Conservation (phyloP, 2,113 vertebrate species). For the Gavia stellata region DNA sequence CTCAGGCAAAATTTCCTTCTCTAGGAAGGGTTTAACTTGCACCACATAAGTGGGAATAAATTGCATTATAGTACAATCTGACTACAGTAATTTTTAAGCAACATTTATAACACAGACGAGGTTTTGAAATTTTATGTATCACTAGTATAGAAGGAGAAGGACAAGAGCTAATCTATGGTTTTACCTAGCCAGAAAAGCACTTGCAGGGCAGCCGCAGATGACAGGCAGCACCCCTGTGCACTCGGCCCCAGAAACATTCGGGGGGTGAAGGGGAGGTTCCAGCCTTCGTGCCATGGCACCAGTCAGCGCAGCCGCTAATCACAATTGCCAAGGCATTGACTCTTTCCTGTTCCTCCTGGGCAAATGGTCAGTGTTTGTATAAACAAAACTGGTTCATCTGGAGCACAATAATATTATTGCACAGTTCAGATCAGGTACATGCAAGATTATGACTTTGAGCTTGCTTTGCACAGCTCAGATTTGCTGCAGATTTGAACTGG, state of each 20-base stretch:
- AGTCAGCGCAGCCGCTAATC: too few relatives aligned
- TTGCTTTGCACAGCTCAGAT: not conserved
- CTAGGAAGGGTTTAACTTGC: not conserved
- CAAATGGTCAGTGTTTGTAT: not conserved
- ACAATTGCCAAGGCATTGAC: not conserved
- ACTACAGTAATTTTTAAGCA: not conserved
- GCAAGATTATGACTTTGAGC: not conserved
- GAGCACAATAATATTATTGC: not conserved
- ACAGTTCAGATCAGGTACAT: not conserved
- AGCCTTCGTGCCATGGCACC: accelerated
- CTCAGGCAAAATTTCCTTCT: not conserved
- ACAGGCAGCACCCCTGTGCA: accelerated
- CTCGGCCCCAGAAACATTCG: not conserved
- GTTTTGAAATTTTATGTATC: not conserved
- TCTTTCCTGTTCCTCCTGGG: not conserved
- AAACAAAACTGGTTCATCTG: not conserved
- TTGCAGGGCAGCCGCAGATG: not conserved
- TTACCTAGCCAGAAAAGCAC: not conserved
- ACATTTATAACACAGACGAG: not conserved
- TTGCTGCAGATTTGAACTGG: not conserved
- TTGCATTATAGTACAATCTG: not conserved
- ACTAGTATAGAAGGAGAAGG: not conserved
- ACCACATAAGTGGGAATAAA: not conserved
- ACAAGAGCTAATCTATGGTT: not conserved
- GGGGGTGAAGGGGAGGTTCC: not conserved